Evolutionary conservation across 1,140 invertebrate species (phyloP).

Genomic region (Pomacea maculata): DNA sequence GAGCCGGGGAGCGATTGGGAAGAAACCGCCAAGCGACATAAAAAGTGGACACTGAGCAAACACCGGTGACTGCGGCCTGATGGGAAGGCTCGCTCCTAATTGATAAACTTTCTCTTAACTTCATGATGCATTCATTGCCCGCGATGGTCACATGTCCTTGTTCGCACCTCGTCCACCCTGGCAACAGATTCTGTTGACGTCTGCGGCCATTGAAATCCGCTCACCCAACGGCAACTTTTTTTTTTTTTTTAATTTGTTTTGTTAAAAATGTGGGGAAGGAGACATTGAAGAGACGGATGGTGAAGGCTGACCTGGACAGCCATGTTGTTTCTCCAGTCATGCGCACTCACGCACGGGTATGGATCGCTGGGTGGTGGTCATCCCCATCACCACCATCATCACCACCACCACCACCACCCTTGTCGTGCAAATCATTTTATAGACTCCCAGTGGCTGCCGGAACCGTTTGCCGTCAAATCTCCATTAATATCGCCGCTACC

Average conservation of each 20-base stretch:
- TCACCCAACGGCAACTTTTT: too few species aligned
- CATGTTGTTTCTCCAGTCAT: not conserved
- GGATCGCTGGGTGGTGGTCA: not conserved
- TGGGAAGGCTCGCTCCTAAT: not conserved
- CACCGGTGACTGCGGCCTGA: not conserved
- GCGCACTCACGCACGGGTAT: not conserved
- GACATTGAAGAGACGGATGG: too few species aligned
- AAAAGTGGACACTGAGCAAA: not conserved
- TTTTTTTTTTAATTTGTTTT: too few species aligned
- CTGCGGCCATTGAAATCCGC: too few species aligned
- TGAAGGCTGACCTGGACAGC: too few species aligned
- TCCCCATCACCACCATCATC: too few species aligned
- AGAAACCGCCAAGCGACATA: not conserved
- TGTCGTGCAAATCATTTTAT: conserved; percentile 10
- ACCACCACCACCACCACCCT: too few species aligned
- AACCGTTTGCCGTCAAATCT: not conserved
- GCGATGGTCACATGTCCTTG: too few species aligned
- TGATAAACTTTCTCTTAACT: conserved; percentile 2
- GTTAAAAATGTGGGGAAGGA: too few species aligned
- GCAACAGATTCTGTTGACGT: too few species aligned
- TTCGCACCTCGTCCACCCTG: too few species aligned
- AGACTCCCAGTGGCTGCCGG: not conserved
- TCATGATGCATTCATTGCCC: not conserved
- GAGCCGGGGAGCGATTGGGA: not conserved
- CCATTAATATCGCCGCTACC: not conserved